Evolutionary conservation across 2,888 invertebrate species (phyloP).

Genomic region (Panorpa germanica): DNA sequence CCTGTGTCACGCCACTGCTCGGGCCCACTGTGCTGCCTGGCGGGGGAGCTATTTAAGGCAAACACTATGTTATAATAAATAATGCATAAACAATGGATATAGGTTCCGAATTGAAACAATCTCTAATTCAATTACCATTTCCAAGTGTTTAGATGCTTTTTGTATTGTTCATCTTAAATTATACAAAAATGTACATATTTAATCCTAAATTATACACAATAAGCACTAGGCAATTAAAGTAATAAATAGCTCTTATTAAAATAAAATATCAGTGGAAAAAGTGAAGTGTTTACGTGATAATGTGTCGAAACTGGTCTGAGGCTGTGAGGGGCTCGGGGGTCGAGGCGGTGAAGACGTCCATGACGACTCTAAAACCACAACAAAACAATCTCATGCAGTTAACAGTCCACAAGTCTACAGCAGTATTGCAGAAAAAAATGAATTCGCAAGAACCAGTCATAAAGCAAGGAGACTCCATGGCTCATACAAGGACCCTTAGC

Average conservation of each 20-base stretch:
- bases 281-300: constrained; percentile 26
- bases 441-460: too few relatives aligned
- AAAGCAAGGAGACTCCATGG: too few relatives aligned
- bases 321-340: constrained; percentile 28
- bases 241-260: too few relatives aligned
- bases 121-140: constrained; percentile 2
- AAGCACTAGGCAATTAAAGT: too few relatives aligned
- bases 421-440: too few relatives aligned
- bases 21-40: constrained; percentile 31
- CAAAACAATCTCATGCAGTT: too few relatives aligned
- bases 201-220: background rate
- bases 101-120: too few relatives aligned
- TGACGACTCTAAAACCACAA: constrained; percentile 26
- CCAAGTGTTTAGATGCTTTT: constrained; percentile 6
- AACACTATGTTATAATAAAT: constrained; percentile 6
- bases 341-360: constrained; percentile 29
- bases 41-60: constrained; percentile 31
- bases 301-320: constrained; percentile 31
- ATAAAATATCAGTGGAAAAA: constrained; percentile 8
- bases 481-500: too few relatives aligned
- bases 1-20: constrained; percentile 23
- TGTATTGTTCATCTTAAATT: constrained; percentile 2
- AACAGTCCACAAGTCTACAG: too few relatives aligned
- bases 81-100: background rate
- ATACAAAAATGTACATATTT: background rate